These are phyloP conservation scores for Hucho hucho DNA, from an alignment of 2,113 vertebrate species.

Conservation along the genomic window DNA sequence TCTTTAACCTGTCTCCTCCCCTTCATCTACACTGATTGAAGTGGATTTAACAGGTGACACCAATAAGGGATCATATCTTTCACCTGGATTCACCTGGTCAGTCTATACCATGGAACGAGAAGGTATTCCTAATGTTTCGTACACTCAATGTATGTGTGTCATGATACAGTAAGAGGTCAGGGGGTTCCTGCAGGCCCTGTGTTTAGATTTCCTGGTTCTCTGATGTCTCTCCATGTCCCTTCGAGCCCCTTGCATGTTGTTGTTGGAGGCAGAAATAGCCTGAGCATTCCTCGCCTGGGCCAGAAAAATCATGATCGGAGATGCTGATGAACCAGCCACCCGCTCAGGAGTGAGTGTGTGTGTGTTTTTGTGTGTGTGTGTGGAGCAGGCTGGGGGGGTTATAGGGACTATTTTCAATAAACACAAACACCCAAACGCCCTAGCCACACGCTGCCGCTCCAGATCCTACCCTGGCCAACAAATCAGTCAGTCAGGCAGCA, in stretches of 20 bases:
- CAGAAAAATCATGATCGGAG: constrained; percentile 28
- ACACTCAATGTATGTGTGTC: background rate
- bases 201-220: constrained; percentile 14
- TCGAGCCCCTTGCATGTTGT: constrained; percentile 26
- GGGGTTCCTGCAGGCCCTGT: background rate
- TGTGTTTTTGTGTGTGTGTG: background rate
- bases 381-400: background rate
- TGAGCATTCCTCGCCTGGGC: constrained; percentile 39
- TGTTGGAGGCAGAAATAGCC: constrained; percentile 46
- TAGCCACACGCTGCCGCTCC: constrained; percentile 4
- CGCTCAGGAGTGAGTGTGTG: background rate
- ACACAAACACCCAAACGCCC: constrained; percentile 33
- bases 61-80: no score
- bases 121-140: background rate
- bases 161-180: background rate
- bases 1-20: no score
- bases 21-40: no score
- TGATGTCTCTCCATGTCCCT: constrained; percentile 19
- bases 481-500: constrained; percentile 46
- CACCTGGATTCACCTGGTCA: no score
- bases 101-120: no score
- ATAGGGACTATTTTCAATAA: constrained; percentile 40
- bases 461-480: constrained; percentile 21
- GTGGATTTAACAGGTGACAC: no score
- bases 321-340: constrained; percentile 20